Evolutionary conservation across 2,888 invertebrate species (phyloP).

Genomic region (Steinernema hermaphroditum): DNA sequence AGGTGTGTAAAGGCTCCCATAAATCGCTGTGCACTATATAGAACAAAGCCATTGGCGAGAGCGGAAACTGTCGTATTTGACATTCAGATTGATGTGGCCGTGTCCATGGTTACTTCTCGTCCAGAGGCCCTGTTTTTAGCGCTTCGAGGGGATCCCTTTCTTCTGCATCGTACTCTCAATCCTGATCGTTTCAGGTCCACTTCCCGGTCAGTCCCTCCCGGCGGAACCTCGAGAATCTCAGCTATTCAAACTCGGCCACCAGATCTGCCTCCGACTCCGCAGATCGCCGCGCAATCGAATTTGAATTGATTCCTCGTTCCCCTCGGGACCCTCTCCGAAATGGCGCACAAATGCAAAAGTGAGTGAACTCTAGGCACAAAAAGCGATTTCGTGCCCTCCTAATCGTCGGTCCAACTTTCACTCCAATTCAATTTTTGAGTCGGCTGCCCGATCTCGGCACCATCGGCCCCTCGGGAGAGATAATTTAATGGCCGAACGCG

Average conservation of each 20-base stretch:
- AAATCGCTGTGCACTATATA: no score
- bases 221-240: constrained; percentile 24
- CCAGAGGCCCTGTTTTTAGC: no score
- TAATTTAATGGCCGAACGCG: constrained; percentile 6
- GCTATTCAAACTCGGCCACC: constrained; percentile 29
- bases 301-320: constrained; percentile 29
- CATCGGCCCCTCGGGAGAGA: constrained; percentile 13
- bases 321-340: constrained; percentile 1
- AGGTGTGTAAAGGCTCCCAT: no score
- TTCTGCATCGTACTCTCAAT: background rate
- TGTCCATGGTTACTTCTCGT: no score
- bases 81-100: no score
- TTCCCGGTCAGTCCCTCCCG: no score
- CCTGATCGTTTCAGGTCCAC: background rate
- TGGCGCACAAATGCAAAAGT: constrained; percentile 8
- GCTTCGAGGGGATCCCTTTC: no score
- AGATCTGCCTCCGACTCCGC: constrained; percentile 29
- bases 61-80: no score
- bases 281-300: constrained; percentile 31
- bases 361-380: constrained; percentile 1
- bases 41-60: no score
- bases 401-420: background rate
- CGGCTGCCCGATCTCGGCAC: background rate
- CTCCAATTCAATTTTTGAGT: background rate
- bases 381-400: background rate